These are phyloP conservation scores for Scrobipalpa costella DNA, from an alignment of 2,888 invertebrate genomes.

Conservation along the genomic window DNA sequence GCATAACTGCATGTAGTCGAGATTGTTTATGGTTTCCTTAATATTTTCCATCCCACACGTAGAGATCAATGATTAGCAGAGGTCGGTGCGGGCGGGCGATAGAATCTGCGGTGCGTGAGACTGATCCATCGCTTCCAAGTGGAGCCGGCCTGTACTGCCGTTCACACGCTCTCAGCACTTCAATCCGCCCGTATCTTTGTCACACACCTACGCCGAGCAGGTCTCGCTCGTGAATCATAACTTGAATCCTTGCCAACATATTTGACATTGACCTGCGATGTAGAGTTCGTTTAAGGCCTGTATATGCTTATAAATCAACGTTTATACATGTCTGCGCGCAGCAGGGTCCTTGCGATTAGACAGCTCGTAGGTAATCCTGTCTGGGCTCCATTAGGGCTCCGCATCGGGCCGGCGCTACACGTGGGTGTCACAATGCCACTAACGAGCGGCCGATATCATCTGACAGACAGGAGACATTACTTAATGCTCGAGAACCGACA, in stretches of 20 bases:
- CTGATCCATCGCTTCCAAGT: slow-evolving; percentile 56
- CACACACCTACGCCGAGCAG: slow-evolving; percentile 59
- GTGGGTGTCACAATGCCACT: slow-evolving; percentile 74
- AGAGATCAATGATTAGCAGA: slow-evolving; percentile 60
- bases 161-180: slow-evolving; percentile 64
- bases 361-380: slow-evolving; percentile 62
- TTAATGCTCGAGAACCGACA: slow-evolving; percentile 59
- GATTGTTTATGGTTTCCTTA: slow-evolving; percentile 30
- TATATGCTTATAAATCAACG: slow-evolving; percentile 47
- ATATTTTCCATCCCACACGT: slow-evolving; percentile 50
- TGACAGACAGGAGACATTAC: slow-evolving; percentile 69
- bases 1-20: slow-evolving; percentile 31
- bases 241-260: slow-evolving; percentile 34
- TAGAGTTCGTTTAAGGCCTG: slow-evolving; percentile 36
- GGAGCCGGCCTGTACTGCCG: slow-evolving; percentile 37
- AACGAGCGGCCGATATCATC: slow-evolving; percentile 72
- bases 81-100: slow-evolving; percentile 56
- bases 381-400: slow-evolving; percentile 59
- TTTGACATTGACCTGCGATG: slow-evolving; percentile 40
- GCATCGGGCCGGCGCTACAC: slow-evolving; percentile 43
- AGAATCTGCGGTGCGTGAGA: slow-evolving; percentile 67
- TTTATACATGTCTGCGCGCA: slow-evolving; percentile 29
- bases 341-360: slow-evolving; percentile 46
- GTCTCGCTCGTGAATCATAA: slow-evolving; percentile 53
- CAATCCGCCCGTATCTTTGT: slow-evolving; percentile 50